phyloP scores from a whole-genome alignment of 2,888 invertebrate genomes.

The Himalopsyche kuldschensis region DNA sequence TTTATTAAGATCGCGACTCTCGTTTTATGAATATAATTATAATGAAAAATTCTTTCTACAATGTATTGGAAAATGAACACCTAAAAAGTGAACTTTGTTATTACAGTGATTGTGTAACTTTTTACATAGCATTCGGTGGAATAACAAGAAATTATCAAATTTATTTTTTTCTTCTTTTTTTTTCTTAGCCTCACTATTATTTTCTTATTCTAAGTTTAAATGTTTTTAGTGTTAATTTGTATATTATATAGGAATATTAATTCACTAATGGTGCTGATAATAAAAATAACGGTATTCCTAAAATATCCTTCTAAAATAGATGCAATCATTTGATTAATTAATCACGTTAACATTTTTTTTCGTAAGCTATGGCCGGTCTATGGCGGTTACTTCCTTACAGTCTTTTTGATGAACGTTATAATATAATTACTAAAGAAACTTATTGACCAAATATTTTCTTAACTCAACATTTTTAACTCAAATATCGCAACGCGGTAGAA shows the following conservation, averaged over 20 bases:
- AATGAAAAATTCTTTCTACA: too few relatives aligned
- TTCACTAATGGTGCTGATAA: background rate
- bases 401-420: background rate
- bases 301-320: background rate
- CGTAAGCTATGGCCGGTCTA: background rate
- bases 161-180: too few relatives aligned
- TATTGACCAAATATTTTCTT: background rate
- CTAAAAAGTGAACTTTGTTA: too few relatives aligned
- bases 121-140: too few relatives aligned
- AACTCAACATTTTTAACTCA: background rate
- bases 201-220: too few relatives aligned
- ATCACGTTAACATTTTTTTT: background rate
- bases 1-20: too few relatives aligned
- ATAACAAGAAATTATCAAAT: too few relatives aligned
- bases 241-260: background rate
- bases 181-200: too few relatives aligned
- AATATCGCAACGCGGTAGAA: background rate
- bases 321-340: background rate
- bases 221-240: too few relatives aligned
- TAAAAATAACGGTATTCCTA: background rate
- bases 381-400: background rate
- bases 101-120: too few relatives aligned
- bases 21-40: too few relatives aligned
- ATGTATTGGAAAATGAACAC: too few relatives aligned
- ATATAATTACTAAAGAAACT: background rate